Base-by-base conservation (phyloP, 2,888 invertebrate species). In the Melanchra persicariae region DNA sequence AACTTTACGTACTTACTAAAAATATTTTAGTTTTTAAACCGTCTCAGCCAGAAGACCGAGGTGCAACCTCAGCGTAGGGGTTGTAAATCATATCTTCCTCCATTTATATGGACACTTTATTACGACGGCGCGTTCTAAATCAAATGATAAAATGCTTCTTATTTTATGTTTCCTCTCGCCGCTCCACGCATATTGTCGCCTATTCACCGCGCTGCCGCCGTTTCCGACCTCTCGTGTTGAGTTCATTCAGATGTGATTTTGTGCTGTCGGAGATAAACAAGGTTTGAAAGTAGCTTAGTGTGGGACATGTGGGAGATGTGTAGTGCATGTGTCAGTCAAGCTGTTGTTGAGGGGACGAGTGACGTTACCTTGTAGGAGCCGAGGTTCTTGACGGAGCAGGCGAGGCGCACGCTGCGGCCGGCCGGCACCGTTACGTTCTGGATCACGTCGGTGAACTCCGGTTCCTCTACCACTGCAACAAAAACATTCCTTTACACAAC, bases 391-490 rank as follows among this genome's bases (percentile, higher is more conserved):
- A 99, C 99, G 49, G 98, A 98, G 94, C 99, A 99, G 68, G 98
- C 98, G 87, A 99, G 97, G 90, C 98, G 98, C 87, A 98, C 98
- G 93, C 97, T 98, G 85, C 98, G 97, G 82, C 99, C 99, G 76
- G 98, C 98, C 76, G 98, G 98, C 82, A 98, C 98, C 66, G 98
- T 99, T 87, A 98, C 98, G 95, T 99, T 99, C 92, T 98, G 98
- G 89, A 99, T 98, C 88, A 98, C 97, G 93, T 98, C 98, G 74
- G 98, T 97, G 94, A 99, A 99, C 93, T 98, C 98, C 2, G 99
- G 99, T 94, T 98, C 98, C 88, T 98, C 98, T 82, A 97, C 97
- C 84, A 97, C 97, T 98, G 97, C 77, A 97, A 97, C 93, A 95
- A 95, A 88, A 90, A 76, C 68, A 72, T 61, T 67, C 74, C 47